phyloP scores from a whole-genome alignment of 1,140 invertebrate species.

The Drosophila mayri region DNA sequence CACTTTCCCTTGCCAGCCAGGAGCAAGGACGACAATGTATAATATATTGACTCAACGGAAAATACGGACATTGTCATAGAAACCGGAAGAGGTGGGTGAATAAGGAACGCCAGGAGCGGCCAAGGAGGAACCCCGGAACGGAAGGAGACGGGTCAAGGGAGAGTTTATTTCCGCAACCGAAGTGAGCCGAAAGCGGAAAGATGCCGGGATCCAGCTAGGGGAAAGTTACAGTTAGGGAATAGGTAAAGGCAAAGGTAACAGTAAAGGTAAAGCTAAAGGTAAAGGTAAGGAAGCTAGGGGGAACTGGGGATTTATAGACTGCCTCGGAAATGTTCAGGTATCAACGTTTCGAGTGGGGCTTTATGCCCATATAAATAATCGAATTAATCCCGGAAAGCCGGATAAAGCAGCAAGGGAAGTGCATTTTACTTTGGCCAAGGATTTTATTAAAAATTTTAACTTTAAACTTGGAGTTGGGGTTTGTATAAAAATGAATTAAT shows the following conservation, averaged over 20 bases:
- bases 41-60: conserved; percentile 81
- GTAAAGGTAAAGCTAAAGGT: background rate
- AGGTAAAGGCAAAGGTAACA: background rate
- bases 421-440: background rate
- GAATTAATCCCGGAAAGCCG: conserved; percentile 38
- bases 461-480: background rate
- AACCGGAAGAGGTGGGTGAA: conserved; percentile 61
- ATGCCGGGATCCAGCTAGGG: conserved; percentile 14
- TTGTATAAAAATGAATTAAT: background rate
- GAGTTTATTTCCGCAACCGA: conserved; percentile 79
- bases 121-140: conserved; percentile 31
- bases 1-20: conserved; percentile 8
- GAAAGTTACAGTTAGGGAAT: conserved; percentile 10
- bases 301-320: conserved; percentile 43
- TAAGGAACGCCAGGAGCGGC: conserved; percentile 15
- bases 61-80: conserved; percentile 80
- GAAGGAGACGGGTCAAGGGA: conserved; percentile 77
- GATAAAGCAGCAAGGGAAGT: conserved; percentile 6
- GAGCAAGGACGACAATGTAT: conserved; percentile 72
- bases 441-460: background rate
- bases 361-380: conserved; percentile 41
- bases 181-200: conserved; percentile 52
- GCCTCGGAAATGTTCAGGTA: conserved; percentile 44
- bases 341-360: conserved; percentile 32
- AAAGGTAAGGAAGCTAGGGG: conserved; percentile 7